Evolutionary conservation across 2,888 invertebrate species (phyloP).

Genomic region (Euzophera pinguis): DNA sequence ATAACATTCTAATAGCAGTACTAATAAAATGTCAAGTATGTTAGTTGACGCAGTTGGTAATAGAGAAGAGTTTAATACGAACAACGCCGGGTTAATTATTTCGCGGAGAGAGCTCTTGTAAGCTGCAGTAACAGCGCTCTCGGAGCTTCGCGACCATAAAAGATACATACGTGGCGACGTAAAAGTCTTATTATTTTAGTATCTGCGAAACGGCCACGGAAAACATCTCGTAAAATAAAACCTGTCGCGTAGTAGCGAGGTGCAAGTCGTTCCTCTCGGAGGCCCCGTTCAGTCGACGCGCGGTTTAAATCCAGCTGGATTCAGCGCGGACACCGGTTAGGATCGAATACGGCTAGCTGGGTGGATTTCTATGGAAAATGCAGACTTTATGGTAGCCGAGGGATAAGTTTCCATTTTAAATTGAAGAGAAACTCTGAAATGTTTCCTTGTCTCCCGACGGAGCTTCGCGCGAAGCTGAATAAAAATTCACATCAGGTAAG

Average conservation of each 20-base stretch:
- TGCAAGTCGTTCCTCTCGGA: slow-evolving; percentile 50
- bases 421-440: slow-evolving; percentile 75
- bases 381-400: slow-evolving; percentile 75
- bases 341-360: slow-evolving; percentile 64
- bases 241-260: slow-evolving; percentile 55
- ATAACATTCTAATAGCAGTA: slow-evolving; percentile 20
- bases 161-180: slow-evolving; percentile 73
- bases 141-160: slow-evolving; percentile 69
- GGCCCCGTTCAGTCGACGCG: slow-evolving; percentile 49
- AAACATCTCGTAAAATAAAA: slow-evolving; percentile 77
- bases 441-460: slow-evolving; percentile 69
- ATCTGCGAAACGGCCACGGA: slow-evolving; percentile 73
- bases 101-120: slow-evolving; percentile 73
- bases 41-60: slow-evolving; percentile 48
- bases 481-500: slow-evolving; percentile 72
- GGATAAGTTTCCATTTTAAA: slow-evolving; percentile 79
- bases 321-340: slow-evolving; percentile 70
- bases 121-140: slow-evolving; percentile 72
- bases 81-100: slow-evolving; percentile 74
- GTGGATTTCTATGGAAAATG: slow-evolving; percentile 77
- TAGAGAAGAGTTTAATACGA: slow-evolving; percentile 61
- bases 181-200: slow-evolving; percentile 79
- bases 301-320: slow-evolving; percentile 70
- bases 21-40: slow-evolving; percentile 49
- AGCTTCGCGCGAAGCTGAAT: slow-evolving; percentile 56